Evolutionary conservation across 1,140 invertebrate genomes (phyloP).

Genomic region (Pantala flavescens): DNA sequence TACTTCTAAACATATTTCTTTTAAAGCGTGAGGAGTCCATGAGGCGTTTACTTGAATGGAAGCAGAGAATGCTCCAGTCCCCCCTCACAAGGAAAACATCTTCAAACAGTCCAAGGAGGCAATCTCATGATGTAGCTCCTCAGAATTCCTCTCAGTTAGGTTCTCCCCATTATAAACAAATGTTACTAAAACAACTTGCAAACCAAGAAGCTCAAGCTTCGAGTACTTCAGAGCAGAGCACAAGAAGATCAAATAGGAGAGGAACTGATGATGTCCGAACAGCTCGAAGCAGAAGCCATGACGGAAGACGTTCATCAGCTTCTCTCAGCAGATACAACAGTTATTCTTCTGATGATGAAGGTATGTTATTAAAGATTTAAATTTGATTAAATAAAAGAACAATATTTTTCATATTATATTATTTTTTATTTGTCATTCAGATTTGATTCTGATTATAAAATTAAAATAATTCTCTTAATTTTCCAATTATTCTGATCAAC

Average conservation of each 20-base stretch:
- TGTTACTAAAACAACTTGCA: slow-evolving; percentile 24
- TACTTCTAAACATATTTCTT: slow-evolving; percentile 11
- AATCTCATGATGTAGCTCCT: neutral
- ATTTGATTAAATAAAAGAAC: too few relatives aligned
- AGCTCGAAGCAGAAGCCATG: slow-evolving; percentile 36
- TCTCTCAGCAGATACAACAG: slow-evolving; percentile 55
- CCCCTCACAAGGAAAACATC: slow-evolving; percentile 53
- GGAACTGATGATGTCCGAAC: neutral
- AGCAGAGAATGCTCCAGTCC: slow-evolving; percentile 82
- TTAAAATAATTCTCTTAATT: too few relatives aligned
- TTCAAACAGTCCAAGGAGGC: neutral
- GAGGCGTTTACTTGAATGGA: slow-evolving; percentile 83
- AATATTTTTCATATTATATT: too few relatives aligned
- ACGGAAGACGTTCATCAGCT: slow-evolving; percentile 37
- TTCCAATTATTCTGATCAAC: too few relatives aligned
- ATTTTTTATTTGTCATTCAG: slow-evolving; percentile 26
- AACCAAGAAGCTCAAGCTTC: slow-evolving; percentile 19
- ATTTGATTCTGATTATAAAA: too few relatives aligned
- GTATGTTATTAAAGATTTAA: too few relatives aligned
- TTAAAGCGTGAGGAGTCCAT: slow-evolving; percentile 75
- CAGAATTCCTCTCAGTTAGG: neutral
- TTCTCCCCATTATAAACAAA: slow-evolving; percentile 14
- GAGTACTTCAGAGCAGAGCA: neutral
- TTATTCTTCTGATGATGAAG: slow-evolving; percentile 79
- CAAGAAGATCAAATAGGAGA: neutral